Evolutionary conservation across 2,888 invertebrate species (phyloP).

Genomic region (Apomyelois bistriatella): DNA sequence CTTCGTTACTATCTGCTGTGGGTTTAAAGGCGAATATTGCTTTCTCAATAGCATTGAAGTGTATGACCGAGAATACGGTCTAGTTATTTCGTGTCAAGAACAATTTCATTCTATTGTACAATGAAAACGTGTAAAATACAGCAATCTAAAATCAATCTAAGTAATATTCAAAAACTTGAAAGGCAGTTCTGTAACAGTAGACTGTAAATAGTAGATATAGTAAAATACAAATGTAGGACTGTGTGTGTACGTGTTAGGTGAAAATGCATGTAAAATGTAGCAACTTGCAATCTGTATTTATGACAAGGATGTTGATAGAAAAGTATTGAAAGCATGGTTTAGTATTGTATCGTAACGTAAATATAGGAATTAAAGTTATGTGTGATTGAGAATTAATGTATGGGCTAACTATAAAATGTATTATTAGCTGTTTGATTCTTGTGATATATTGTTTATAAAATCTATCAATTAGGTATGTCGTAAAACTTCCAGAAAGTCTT

Average conservation of each 20-base stretch:
- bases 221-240: slow-evolving; percentile 47
- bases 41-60: slow-evolving; percentile 28
- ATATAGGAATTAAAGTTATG: slow-evolving; percentile 21
- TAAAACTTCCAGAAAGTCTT: too few species aligned
- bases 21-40: slow-evolving; percentile 40
- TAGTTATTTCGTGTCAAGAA: background rate
- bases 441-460: too few species aligned
- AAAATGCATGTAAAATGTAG: slow-evolving; percentile 62
- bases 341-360: slow-evolving; percentile 26
- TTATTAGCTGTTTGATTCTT: slow-evolving; percentile 5
- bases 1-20: slow-evolving; percentile 50
- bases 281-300: slow-evolving; percentile 33
- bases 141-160: background rate
- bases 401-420: slow-evolving; percentile 27
- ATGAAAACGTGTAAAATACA: background rate
- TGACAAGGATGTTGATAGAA: slow-evolving; percentile 34
- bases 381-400: slow-evolving; percentile 22
- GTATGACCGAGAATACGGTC: background rate
- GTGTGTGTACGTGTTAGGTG: slow-evolving; percentile 64
- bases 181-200: slow-evolving; percentile 35
- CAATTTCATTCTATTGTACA: background rate
- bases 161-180: slow-evolving; percentile 14
- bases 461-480: too few species aligned
- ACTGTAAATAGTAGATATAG: slow-evolving; percentile 40
- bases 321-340: slow-evolving; percentile 44